Percentiles rank a stretch among this genome's conserved stretches.
These are phyloP conservation scores for Scarus forsteni DNA, from an alignment of 2,797 vertebrate genomes.

Conservation along the genomic window DNA sequence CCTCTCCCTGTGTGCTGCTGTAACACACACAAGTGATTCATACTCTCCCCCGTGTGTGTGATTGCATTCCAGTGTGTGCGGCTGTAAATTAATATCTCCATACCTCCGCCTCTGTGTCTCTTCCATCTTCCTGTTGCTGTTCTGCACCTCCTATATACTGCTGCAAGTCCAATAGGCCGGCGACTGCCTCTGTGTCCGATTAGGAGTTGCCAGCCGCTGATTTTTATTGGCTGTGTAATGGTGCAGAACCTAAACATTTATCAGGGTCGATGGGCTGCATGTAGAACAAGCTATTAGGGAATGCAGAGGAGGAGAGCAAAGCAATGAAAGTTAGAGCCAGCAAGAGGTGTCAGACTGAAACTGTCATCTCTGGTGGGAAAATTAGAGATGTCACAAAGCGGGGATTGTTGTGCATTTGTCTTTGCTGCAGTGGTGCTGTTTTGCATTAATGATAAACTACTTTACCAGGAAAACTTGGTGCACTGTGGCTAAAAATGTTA, in stretches of 20 bases:
- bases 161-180: slow-evolving; percentile 70
- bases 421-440: slow-evolving; percentile 55
- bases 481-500: slow-evolving; percentile 38
- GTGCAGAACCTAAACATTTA: slow-evolving; percentile 86
- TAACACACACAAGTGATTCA: slow-evolving; percentile 49
- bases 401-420: slow-evolving; percentile 60
- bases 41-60: slow-evolving; percentile 31
- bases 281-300: slow-evolving; percentile 75
- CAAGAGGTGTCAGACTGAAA: slow-evolving; percentile 50
- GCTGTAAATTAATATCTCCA: slow-evolving; percentile 53
- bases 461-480: slow-evolving; percentile 38
- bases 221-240: slow-evolving; percentile 87
- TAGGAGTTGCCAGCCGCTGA: slow-evolving; percentile 77
- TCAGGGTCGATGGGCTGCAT: slow-evolving; percentile 81
- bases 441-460: slow-evolving; percentile 61
- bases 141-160: slow-evolving; percentile 52
- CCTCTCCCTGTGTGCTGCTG: slow-evolving; percentile 26
- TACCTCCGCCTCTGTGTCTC: slow-evolving; percentile 38
- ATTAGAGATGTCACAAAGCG: slow-evolving; percentile 64
- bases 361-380: slow-evolving; percentile 54
- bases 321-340: slow-evolving; percentile 51
- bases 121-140: slow-evolving; percentile 38
- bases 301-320: slow-evolving; percentile 50
- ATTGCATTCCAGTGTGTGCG: slow-evolving; percentile 47
- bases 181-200: slow-evolving; percentile 75